These are phyloP conservation scores for Atherinosoma microstoma DNA, from an alignment of 2,797 vertebrate genomes.

Conservation along the genomic window DNA sequence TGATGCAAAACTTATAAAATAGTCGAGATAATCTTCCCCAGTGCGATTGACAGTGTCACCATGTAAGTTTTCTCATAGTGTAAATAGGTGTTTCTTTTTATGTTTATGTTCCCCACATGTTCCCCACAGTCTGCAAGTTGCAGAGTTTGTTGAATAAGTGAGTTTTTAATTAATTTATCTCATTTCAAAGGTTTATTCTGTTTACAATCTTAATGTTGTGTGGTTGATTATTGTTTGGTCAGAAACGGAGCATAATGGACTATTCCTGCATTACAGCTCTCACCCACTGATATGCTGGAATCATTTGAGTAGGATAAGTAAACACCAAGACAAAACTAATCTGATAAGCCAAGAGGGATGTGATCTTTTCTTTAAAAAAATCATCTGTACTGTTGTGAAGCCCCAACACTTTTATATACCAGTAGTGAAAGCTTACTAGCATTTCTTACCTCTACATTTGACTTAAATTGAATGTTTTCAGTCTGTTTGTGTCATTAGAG, in stretches of 20 bases:
- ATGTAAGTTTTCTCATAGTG: background rate
- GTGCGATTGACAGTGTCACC: background rate
- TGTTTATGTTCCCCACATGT: too few relatives aligned
- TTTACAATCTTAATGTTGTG: background rate
- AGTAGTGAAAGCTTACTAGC: background rate
- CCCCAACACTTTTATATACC: background rate
- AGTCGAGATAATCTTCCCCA: background rate
- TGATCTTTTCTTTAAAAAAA: too few relatives aligned
- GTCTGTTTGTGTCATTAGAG: background rate
- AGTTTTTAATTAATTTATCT: background rate
- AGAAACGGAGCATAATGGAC: too few relatives aligned
- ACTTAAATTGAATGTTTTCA: background rate
- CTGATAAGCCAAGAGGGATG: background rate
- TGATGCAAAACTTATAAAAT: background rate
- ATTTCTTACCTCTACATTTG: background rate
- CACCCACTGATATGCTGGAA: too few relatives aligned
- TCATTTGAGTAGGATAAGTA: background rate
- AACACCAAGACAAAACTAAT: background rate
- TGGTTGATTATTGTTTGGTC: too few relatives aligned
- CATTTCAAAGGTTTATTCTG: background rate
- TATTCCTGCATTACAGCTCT: too few relatives aligned
- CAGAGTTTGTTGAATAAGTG: background rate
- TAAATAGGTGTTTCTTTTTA: background rate
- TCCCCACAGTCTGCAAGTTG: background rate
- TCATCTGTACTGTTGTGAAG: too few relatives aligned